Evolutionary conservation across 35 echinoderm and acorn worm species (phyloP).

Genomic region (Chiridota heheva): DNA sequence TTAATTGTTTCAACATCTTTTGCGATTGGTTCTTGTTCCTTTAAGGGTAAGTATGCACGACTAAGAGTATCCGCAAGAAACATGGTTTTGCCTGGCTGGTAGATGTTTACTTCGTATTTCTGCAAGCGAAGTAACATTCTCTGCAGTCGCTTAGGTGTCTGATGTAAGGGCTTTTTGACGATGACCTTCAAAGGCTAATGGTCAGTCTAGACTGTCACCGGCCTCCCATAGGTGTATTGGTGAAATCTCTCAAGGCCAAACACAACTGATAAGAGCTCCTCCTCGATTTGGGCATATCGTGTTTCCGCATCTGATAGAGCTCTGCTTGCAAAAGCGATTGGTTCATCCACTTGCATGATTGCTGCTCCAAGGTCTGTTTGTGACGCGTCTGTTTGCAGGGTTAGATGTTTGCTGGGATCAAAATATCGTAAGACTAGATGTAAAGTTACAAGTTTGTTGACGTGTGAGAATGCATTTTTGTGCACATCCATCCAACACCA

Average conservation of each 20-base stretch:
- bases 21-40: constrained; percentile 6
- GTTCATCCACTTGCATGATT: constrained; percentile 46
- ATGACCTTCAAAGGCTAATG: constrained; percentile 68
- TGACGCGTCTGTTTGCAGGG: constrained; percentile 38
- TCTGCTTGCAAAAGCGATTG: constrained; percentile 38
- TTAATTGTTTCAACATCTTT: constrained; percentile 63
- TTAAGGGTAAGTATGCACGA: constrained; percentile 49
- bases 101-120: constrained; percentile 54
- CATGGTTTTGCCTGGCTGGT: constrained; percentile 70
- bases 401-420: constrained; percentile 21
- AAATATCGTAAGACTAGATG: constrained; percentile 53
- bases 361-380: constrained; percentile 52
- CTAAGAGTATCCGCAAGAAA: constrained; percentile 74
- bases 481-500: constrained; percentile 46
- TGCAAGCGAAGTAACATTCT: constrained; percentile 44
- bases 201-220: constrained; percentile 39
- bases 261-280: constrained; percentile 29
- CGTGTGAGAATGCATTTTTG: constrained; percentile 9
- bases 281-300: constrained; percentile 61
- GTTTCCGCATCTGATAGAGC: constrained; percentile 20
- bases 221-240: constrained; percentile 60
- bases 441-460: constrained; percentile 46
- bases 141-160: constrained; percentile 42
- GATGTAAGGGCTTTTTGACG: constrained; percentile 42
- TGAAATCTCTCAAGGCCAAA: constrained; percentile 56